Evolutionary conservation across 30 jellyfish, hydroid and myxozoan species (phyloP).

Genomic region (Pseudorhiza aurosa): DNA sequence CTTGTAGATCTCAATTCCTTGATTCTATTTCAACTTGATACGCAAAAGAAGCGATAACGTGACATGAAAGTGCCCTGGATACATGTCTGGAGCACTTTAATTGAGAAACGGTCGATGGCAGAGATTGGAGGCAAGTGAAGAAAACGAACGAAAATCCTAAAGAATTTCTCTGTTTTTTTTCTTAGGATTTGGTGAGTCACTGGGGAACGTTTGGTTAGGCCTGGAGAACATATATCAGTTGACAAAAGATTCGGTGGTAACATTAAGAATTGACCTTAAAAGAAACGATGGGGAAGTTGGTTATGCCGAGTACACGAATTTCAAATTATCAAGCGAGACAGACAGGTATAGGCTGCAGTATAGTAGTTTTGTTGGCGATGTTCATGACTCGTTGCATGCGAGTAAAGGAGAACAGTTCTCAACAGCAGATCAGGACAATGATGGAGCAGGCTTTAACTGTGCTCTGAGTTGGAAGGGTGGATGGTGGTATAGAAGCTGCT

Average conservation of each 20-base stretch:
- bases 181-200: constrained; percentile 25
- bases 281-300: constrained; percentile 8
- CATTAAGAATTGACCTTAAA: constrained; percentile 14
- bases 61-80: too few species aligned
- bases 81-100: too few species aligned
- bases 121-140: too few species aligned
- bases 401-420: not conserved
- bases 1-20: too few species aligned
- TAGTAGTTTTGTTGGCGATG: not conserved
- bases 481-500: constrained; percentile 46
- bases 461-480: constrained; percentile 18
- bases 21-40: too few species aligned
- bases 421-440: constrained; percentile 36
- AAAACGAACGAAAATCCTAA: too few species aligned
- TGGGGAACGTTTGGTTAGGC: constrained; percentile 40
- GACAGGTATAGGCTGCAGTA: not conserved
- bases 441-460: constrained; percentile 7
- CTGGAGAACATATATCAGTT: constrained; percentile 33
- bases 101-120: too few species aligned
- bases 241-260: not conserved
- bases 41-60: too few species aligned
- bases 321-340: constrained; percentile 24
- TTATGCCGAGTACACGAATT: constrained; percentile 29
- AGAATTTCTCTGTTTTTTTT: too few species aligned
- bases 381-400: not conserved